A percentile compares a stretch with the other conserved stretches of the same genome.
Evolutionary conservation across 35 echinoderm and acorn worm genomes (phyloP).

Genomic region (Ptychodera flava): DNA sequence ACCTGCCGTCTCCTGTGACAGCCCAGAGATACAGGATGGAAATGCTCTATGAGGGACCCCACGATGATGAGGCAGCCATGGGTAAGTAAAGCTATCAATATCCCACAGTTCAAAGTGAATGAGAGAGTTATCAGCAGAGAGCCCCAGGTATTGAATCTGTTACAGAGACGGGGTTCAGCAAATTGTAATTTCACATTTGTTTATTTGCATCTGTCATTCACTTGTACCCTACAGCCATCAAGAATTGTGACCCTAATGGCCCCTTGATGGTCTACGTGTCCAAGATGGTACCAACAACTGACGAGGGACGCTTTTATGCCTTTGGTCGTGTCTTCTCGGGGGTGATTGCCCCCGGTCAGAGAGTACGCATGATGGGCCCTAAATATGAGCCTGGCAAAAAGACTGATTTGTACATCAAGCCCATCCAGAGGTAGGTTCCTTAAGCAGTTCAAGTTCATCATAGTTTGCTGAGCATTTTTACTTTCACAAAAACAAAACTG

Average conservation of each 20-base stretch:
- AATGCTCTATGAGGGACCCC: slow-evolving; percentile 92
- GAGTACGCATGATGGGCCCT: slow-evolving; percentile 91
- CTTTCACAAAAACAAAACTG: neutral
- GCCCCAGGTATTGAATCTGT: too few species aligned
- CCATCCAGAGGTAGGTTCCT: slow-evolving; percentile 68
- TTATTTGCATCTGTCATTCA: neutral
- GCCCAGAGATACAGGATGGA: slow-evolving; percentile 94
- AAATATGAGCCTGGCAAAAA: slow-evolving; percentile 94
- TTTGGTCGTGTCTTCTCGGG: slow-evolving; percentile 97
- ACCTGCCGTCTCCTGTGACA: slow-evolving; percentile 89
- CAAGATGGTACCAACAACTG: slow-evolving; percentile 99
- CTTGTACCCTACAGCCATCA: slow-evolving; percentile 50
- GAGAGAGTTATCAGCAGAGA: too few species aligned
- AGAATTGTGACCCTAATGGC: slow-evolving; percentile 72
- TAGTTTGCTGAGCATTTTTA: too few species aligned
- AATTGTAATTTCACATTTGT: too few species aligned
- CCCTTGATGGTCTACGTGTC: slow-evolving; percentile 91
- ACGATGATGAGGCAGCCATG: slow-evolving; percentile 67
- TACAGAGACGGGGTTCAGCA: too few species aligned
- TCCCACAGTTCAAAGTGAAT: too few species aligned
- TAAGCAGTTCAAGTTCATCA: too few species aligned
- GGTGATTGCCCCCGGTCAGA: slow-evolving; percentile 62
- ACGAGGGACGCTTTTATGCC: slow-evolving; percentile 95
- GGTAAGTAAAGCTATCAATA: too few species aligned
- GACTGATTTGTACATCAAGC: slow-evolving; percentile 77